Percentiles rank a stretch among this genome's conserved stretches.
Evolutionary conservation across 2,888 invertebrate genomes (phyloP).

Genomic region (Drosophila macrospina): DNA sequence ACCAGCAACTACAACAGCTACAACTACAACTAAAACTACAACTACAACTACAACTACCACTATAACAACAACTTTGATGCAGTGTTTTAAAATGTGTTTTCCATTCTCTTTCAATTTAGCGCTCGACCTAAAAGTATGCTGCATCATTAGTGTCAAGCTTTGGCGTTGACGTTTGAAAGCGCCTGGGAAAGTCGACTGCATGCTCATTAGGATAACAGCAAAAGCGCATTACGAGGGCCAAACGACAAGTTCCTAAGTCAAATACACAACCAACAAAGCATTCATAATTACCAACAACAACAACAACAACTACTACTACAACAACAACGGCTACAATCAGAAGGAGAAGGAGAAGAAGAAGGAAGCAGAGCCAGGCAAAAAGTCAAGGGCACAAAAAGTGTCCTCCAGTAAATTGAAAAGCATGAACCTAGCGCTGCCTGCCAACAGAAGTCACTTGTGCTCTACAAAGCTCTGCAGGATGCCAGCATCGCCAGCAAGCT

Average conservation of each 20-base stretch:
- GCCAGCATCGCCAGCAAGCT: constrained; percentile 63
- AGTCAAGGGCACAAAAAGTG: constrained; percentile 64
- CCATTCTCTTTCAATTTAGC: constrained; percentile 69
- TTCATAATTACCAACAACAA: constrained; percentile 61
- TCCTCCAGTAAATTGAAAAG: constrained; percentile 35
- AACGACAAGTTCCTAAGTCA: constrained; percentile 73
- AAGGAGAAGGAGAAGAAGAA: neutral
- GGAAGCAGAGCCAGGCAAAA: constrained; percentile 18
- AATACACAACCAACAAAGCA: constrained; percentile 39
- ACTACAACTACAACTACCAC: constrained; percentile 1
- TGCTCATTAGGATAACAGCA: constrained; percentile 62
- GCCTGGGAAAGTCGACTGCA: constrained; percentile 22
- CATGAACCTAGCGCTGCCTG: constrained; percentile 42
- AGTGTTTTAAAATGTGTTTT: constrained; percentile 70
- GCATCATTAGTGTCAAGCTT: constrained; percentile 74
- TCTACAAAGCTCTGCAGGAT: constrained; percentile 49
- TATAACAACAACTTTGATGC: constrained; percentile 37
- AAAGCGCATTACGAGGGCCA: constrained; percentile 76
- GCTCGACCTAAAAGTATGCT: constrained; percentile 76
- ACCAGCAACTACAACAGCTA: neutral
- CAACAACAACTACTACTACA: constrained; percentile 25
- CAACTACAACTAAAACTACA: constrained; percentile 15
- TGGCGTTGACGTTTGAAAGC: constrained; percentile 14
- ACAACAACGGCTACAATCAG: constrained; percentile 5
- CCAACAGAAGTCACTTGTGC: constrained; percentile 55